These are phyloP conservation scores for Eubucco bourcierii DNA, from an alignment of 2,113 vertebrate species.

Conservation along the genomic window DNA sequence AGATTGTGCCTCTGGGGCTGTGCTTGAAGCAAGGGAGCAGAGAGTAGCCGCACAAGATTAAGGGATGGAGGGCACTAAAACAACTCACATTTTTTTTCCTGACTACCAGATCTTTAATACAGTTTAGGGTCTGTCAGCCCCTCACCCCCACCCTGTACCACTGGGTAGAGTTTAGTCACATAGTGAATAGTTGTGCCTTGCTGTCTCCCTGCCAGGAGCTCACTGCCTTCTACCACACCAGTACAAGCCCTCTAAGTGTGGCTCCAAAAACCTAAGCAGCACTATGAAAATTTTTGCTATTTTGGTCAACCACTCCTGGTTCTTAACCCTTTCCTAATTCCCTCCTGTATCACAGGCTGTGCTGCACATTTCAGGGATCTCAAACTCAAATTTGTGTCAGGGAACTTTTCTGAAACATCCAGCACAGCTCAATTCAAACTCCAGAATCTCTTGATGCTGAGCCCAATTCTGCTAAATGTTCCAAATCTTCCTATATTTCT, in stretches of 20 bases:
- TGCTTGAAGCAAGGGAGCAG: not conserved
- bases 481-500: not conserved
- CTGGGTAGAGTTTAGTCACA: not conserved
- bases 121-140: accelerated
- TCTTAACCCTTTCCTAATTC: not conserved
- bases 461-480: not conserved
- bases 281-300: not conserved
- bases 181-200: not conserved
- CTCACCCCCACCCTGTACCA: accelerated
- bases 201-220: not conserved
- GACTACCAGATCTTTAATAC: not conserved
- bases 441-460: not conserved
- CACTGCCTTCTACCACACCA: not conserved
- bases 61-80: accelerated
- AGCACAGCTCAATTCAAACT: not conserved
- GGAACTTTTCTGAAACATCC: not conserved
- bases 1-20: not conserved
- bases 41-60: not conserved
- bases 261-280: not conserved
- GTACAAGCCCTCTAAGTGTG: accelerated
- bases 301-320: not conserved
- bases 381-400: accelerated
- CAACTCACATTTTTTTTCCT: not conserved
- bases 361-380: not conserved
- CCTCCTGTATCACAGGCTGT: accelerated